Percentiles rank a stretch among this genome's conserved stretches.
phyloP scores from a whole-genome alignment of 1,140 invertebrate genomes.

The Lepidurus packardi region DNA sequence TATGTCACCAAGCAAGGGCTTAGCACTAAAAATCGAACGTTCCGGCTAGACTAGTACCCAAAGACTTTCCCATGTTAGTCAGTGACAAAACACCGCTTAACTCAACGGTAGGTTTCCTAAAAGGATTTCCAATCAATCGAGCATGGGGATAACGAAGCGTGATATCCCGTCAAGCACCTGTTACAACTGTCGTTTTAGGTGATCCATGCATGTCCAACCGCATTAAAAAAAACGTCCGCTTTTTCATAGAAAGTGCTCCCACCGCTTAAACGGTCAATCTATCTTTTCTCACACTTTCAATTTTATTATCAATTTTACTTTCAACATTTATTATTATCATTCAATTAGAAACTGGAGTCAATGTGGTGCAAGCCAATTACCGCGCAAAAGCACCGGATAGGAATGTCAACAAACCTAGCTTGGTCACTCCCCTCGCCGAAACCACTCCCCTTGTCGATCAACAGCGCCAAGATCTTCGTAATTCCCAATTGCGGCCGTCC shows the following conservation, averaged over 20 bases:
- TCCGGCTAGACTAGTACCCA: not conserved
- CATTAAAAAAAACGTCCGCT: not conserved
- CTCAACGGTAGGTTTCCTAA: not conserved
- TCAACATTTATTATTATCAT: not conserved
- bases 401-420: not conserved
- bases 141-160: slow-evolving; percentile 3
- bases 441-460: not conserved
- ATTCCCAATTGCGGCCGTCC: not conserved
- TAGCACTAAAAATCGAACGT: not conserved
- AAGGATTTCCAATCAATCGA: slow-evolving; percentile 10
- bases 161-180: not conserved
- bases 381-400: not conserved
- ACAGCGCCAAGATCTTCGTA: not conserved
- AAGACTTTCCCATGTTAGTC: not conserved
- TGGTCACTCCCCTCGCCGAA: not conserved
- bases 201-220: not conserved
- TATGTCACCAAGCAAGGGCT: not conserved
- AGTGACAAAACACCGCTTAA: not conserved
- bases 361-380: not conserved
- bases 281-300: not conserved
- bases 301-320: too few relatives aligned
- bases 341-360: not conserved
- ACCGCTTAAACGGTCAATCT: not conserved
- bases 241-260: not conserved
- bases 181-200: not conserved